Evolutionary conservation across 2,797 vertebrate genomes (phyloP).

Genomic region (Galago senegalensis): DNA sequence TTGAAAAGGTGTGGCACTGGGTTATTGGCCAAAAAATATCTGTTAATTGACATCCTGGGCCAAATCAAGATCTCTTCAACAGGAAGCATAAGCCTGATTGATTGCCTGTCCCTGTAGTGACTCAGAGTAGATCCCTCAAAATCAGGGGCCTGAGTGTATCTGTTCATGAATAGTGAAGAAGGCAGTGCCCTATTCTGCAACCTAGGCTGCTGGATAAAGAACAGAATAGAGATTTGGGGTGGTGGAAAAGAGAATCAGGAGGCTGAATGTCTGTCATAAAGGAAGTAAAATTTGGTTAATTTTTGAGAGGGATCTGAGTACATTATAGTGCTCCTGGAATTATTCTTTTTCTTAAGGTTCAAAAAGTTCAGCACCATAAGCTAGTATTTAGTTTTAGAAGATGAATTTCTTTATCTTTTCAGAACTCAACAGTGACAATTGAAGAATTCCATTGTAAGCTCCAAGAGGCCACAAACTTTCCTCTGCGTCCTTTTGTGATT

Average conservation of each 20-base stretch:
- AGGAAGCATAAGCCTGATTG: background rate
- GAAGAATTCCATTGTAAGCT: constrained; percentile 99
- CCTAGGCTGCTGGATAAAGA: background rate
- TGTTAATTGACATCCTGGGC: background rate
- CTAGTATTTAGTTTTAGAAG: constrained; percentile 42
- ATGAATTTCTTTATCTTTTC: constrained; percentile 82
- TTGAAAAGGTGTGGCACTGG: background rate
- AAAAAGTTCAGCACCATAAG: background rate
- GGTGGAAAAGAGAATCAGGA: background rate
- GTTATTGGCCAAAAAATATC: background rate
- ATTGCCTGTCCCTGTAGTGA: background rate
- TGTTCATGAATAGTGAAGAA: background rate
- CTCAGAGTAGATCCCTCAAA: background rate
- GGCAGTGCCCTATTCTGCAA: background rate
- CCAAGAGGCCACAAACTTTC: constrained; percentile 99
- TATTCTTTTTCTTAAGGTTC: constrained; percentile 34
- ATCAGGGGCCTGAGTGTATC: background rate
- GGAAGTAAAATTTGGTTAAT: constrained; percentile 2
- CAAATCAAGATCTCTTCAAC: background rate
- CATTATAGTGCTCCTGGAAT: background rate
- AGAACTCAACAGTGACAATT: constrained; percentile 99
- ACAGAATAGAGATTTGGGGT: background rate
- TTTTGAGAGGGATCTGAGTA: constrained; percentile 8
- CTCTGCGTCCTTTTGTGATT: constrained; percentile 97
- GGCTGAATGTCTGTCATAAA: background rate